These are phyloP conservation scores for Pristiophorus japonicus DNA, from an alignment of 2,113 vertebrate genomes.

Conservation along the genomic window DNA sequence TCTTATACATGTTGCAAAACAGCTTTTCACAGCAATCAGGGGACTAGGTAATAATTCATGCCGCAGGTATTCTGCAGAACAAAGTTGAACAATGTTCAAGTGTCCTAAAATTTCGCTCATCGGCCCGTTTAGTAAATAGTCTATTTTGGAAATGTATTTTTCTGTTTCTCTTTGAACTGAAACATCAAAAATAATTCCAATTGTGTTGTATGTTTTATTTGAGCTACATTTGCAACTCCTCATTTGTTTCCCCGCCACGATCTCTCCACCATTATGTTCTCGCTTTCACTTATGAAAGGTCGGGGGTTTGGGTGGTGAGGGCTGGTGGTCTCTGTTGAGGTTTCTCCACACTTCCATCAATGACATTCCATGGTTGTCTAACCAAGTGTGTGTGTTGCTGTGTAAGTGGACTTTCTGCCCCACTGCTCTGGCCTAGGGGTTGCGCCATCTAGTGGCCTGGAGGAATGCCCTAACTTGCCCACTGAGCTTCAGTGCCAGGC, in stretches of 20 bases:
- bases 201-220: not conserved
- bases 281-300: not conserved
- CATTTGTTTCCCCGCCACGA: not conserved
- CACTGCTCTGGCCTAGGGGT: not conserved
- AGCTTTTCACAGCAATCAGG: constrained; percentile 27
- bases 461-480: not conserved
- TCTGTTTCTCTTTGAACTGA: not conserved
- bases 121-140: not conserved
- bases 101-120: not conserved
- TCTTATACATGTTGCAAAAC: constrained; percentile 1
- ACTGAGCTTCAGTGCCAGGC: not conserved
- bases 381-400: not conserved
- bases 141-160: not conserved
- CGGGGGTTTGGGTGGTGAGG: not conserved
- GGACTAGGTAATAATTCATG: not conserved
- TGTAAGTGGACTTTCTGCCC: not conserved
- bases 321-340: not conserved
- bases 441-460: not conserved
- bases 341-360: no score
- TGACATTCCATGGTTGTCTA: not conserved
- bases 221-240: no score
- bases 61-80: not conserved
- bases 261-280: not conserved
- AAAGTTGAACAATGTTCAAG: not conserved
- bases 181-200: not conserved